These are phyloP conservation scores for Aphis craccivora DNA, from an alignment of 1,140 invertebrate species.

Conservation along the genomic window DNA sequence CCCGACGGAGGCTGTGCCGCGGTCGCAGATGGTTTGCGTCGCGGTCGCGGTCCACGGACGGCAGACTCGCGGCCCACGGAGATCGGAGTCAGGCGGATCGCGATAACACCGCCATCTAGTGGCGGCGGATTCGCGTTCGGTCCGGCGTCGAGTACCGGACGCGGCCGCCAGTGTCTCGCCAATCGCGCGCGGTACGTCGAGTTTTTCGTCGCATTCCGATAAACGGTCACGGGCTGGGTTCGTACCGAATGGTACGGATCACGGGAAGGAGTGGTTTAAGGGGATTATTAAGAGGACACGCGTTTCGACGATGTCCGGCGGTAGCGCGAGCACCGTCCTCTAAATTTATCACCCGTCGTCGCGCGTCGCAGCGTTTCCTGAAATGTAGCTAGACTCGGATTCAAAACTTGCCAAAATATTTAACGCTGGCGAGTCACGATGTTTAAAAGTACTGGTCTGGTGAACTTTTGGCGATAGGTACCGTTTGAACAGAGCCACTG, in stretches of 20 bases:
- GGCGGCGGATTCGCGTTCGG: not conserved
- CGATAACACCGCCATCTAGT: not conserved
- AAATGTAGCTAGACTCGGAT: not conserved
- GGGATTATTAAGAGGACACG: too few species aligned
- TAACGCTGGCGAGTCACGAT: not conserved
- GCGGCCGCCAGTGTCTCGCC: not conserved
- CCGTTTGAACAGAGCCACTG: not conserved
- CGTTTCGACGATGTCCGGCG: too few species aligned
- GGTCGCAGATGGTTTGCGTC: not conserved
- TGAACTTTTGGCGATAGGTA: conserved; percentile 21
- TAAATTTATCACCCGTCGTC: not conserved
- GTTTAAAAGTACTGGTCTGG: not conserved
- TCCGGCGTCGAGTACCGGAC: not conserved
- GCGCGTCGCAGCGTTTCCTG: not conserved
- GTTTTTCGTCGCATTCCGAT: not conserved
- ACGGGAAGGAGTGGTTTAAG: too few species aligned
- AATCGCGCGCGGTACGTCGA: not conserved
- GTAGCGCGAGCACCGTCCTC: not conserved
- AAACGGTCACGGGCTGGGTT: too few species aligned
- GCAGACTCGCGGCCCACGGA: not conserved
- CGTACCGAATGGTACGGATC: too few species aligned
- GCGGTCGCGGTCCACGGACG: not conserved
- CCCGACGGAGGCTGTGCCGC: not conserved
- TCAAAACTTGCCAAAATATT: conserved; percentile 24
- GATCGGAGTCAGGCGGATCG: not conserved